Evolutionary conservation across 2,888 invertebrate genomes (phyloP).

Genomic region (Acanthosepion pharaonis): DNA sequence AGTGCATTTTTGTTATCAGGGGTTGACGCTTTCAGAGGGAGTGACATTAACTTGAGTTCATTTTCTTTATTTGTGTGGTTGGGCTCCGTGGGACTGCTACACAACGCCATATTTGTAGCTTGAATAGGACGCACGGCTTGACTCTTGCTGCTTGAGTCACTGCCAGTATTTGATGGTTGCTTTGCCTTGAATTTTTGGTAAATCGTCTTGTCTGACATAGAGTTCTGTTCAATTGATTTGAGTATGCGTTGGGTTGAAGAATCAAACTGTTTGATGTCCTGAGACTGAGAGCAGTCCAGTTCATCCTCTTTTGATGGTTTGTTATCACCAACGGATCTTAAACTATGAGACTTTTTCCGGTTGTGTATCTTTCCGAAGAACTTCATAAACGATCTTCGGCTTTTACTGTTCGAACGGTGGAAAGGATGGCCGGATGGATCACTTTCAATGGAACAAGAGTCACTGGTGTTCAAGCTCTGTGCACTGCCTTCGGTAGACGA

Average conservation of each 20-base stretch:
- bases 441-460: conserved; percentile 50
- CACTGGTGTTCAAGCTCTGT: conserved; percentile 59
- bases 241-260: conserved; percentile 55
- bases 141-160: conserved; percentile 53
- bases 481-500: conserved; percentile 61
- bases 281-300: conserved; percentile 41
- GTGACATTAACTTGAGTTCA: conserved; percentile 47
- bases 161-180: conserved; percentile 58
- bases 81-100: conserved; percentile 51
- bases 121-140: conserved; percentile 52
- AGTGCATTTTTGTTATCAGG: conserved; percentile 56
- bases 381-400: conserved; percentile 66
- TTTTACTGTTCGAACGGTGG: conserved; percentile 61
- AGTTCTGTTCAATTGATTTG: conserved; percentile 68
- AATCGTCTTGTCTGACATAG: conserved; percentile 62
- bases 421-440: conserved; percentile 54
- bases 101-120: conserved; percentile 33
- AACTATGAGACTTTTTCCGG: conserved; percentile 40
- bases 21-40: conserved; percentile 21
- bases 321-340: conserved; percentile 42
- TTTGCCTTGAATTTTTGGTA: conserved; percentile 70
- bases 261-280: conserved; percentile 48
- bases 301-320: conserved; percentile 38
- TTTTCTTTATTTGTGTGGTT: conserved; percentile 50
- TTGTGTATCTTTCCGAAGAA: conserved; percentile 57